Evolutionary conservation across 2,888 invertebrate species (phyloP).

Genomic region (Pristionchus maxplancki): DNA sequence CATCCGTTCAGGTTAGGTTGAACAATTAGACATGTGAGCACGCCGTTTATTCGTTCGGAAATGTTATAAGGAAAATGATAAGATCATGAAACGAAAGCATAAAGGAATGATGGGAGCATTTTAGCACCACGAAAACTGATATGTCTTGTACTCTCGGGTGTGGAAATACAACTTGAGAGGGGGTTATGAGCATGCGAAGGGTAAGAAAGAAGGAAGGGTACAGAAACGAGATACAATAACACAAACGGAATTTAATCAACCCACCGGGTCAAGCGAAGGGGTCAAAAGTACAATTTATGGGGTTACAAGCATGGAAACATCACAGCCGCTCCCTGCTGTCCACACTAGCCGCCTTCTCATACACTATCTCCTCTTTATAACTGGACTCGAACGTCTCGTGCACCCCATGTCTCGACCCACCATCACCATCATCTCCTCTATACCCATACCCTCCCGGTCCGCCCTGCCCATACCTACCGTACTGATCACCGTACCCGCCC

Average conservation of each 20-base stretch:
- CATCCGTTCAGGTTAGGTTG: no score
- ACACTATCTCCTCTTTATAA: constrained; percentile 74
- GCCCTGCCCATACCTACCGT: constrained; percentile 48
- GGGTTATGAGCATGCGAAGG: constrained; percentile 32
- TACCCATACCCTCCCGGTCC: constrained; percentile 53
- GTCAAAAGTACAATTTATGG: no score
- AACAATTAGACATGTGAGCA: background rate
- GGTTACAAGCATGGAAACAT: no score
- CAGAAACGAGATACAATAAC: background rate
- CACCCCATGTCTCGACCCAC: constrained; percentile 63
- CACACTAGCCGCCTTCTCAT: constrained; percentile 67
- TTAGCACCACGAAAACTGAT: constrained; percentile 32
- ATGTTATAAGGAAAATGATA: constrained; percentile 16
- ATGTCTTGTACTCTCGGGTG: constrained; percentile 36
- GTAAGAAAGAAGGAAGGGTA: background rate
- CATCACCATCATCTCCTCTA: constrained; percentile 56
- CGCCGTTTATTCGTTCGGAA: constrained; percentile 33
- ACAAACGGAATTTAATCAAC: background rate
- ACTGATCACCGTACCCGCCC: constrained; percentile 54
- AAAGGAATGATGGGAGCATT: background rate
- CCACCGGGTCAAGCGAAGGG: no score
- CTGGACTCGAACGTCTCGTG: constrained; percentile 75
- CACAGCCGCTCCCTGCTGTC: constrained; percentile 67
- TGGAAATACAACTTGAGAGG: constrained; percentile 9
- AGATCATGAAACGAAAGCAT: constrained; percentile 24